Base-by-base conservation (phyloP, 2,113 vertebrate genomes). In the Clarias macrocephalus region DNA sequence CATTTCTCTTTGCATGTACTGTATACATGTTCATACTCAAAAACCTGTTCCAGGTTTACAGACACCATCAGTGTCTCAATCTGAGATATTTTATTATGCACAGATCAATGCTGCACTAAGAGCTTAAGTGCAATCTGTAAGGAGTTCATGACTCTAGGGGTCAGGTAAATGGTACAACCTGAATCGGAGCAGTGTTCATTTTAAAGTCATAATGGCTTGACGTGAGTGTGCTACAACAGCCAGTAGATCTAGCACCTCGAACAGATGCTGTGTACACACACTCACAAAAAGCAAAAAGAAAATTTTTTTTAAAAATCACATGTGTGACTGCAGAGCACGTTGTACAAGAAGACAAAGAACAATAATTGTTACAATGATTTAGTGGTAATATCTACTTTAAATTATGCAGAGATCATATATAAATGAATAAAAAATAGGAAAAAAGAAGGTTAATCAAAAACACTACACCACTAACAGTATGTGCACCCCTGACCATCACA, bases 61-160 rank as follows among this genome's bases (percentile, higher is more conserved):
- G 16, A 16, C 28, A 52, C 33, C 19, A 16, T 15, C 7, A 18
- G 1, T 8, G 1, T 25, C 0, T 18, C 37, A 15, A 42, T 63
- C 3, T 5, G 37, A 21, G 5, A 30, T 56, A 19, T 52, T 5
- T 83, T 28, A 66, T 30, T 83, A 70, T 70, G 68, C 63, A 54
- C 48, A 56, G 48, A 83, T 83, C 82, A 56, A 9, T 3, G n/a
- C 23, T 16, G 81, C 42, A 33, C 1, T 33, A 9, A 80, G 52
- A 66, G 80, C 33, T 28, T 48, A 52, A 66, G 48, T 68, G 82
- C 63, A 54, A n/a, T 68, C 62, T n/a, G 59, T 30, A 80, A 80
- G 15, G 37, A 42, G 25, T 42, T 2, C 4, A 7, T 8, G 21
- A 28, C 8, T 37, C 25, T n/a, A n/a, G 12, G 16, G 76, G 25